Conservation (phyloP, 2,888 invertebrate species). For the Ectobius pallidus region DNA sequence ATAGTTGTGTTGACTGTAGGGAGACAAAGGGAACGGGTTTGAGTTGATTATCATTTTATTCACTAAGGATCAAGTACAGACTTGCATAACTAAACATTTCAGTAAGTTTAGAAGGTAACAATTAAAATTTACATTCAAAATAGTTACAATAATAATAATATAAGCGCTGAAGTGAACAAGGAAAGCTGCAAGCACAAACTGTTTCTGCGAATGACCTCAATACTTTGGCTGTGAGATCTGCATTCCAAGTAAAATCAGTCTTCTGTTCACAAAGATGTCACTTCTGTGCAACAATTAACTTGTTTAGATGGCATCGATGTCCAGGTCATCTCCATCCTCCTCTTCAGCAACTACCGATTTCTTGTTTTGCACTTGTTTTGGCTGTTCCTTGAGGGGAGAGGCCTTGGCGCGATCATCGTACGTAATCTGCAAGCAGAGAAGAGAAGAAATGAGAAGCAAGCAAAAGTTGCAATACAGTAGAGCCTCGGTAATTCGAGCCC, state of each 20-base stretch:
- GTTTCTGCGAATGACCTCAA: background rate
- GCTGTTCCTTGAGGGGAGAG: conserved; percentile 71
- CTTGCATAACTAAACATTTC: conserved; percentile 28
- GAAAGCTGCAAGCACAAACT: conserved; percentile 19
- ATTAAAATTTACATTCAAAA: conserved; percentile 29
- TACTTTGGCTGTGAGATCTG: background rate
- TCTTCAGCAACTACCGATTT: conserved; percentile 58
- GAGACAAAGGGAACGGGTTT: too few species aligned
- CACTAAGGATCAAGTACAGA: conserved; percentile 27
- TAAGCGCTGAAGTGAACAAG: conserved; percentile 15
- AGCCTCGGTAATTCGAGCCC: too few species aligned
- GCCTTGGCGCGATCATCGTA: conserved; percentile 87
- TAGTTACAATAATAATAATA: conserved; percentile 14
- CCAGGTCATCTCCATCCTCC: conserved; percentile 83
- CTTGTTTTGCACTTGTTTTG: conserved; percentile 48
- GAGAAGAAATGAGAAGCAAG: too few species aligned
- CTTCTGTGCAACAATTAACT: background rate
- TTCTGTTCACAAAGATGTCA: background rate
- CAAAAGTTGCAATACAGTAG: too few species aligned
- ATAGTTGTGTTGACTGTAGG: too few species aligned
- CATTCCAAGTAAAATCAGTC: background rate
- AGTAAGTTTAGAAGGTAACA: conserved; percentile 23
- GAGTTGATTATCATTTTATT: conserved; percentile 2
- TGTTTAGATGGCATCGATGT: conserved; percentile 88
- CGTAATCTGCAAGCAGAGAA: conserved; percentile 70